phyloP scores from a whole-genome alignment of 2,888 invertebrate species.

The Hypercompe scribonia region DNA sequence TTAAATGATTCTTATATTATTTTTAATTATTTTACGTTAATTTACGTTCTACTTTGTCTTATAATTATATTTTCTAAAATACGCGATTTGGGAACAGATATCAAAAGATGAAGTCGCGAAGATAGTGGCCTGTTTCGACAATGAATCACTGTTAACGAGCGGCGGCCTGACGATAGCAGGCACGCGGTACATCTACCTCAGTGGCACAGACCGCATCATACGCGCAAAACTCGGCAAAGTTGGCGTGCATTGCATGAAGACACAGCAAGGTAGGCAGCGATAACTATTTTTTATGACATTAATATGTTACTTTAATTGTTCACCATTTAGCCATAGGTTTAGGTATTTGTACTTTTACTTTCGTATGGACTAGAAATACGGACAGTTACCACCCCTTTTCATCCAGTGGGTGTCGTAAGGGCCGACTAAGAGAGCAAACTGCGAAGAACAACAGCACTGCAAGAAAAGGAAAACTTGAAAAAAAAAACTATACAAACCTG shows the following conservation, averaged over 20 bases:
- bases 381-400: background rate
- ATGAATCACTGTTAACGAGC: conserved; percentile 95
- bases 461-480: too few relatives aligned
- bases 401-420: too few relatives aligned
- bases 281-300: background rate
- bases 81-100: conserved; percentile 88
- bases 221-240: conserved; percentile 97
- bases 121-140: conserved; percentile 96
- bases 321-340: background rate
- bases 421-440: too few relatives aligned
- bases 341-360: background rate
- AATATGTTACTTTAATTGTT: background rate
- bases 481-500: too few relatives aligned
- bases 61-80: background rate
- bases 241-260: conserved; percentile 98
- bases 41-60: background rate
- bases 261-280: conserved; percentile 91
- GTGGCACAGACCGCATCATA: conserved; percentile 97
- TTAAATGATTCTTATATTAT: background rate
- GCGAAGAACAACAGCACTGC: too few relatives aligned
- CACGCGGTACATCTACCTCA: conserved; percentile 97
- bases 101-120: conserved; percentile 96
- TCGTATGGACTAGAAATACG: background rate
- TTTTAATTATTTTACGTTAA: background rate
- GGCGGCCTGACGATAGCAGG: conserved; percentile 97